Evolutionary conservation across 2,797 vertebrate genomes (phyloP).

Genomic region (Rhadinocentrus ornatus): DNA sequence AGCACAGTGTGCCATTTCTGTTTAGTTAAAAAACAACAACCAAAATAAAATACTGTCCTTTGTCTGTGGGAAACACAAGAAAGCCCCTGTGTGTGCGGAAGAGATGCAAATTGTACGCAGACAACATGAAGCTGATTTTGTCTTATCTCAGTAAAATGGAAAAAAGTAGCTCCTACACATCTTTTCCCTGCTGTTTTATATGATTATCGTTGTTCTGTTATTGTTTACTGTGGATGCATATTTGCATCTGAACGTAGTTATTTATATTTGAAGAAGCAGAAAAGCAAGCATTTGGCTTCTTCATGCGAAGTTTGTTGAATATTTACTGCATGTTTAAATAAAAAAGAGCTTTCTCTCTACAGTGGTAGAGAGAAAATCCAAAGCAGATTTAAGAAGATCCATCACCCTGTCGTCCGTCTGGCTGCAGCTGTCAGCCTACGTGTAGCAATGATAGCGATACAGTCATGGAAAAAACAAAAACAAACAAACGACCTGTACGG

Average conservation of each 20-base stretch:
- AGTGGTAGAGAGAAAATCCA: too few relatives aligned
- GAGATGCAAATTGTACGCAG: constrained; percentile 4
- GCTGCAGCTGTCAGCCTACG: constrained; percentile 1
- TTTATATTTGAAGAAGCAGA: constrained; percentile 3
- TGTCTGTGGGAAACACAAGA: not conserved
- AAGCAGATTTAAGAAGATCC: constrained; percentile 15
- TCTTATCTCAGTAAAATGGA: not conserved
- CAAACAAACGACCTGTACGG: too few relatives aligned
- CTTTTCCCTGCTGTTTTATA: not conserved
- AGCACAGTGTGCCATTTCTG: not conserved
- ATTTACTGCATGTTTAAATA: not conserved
- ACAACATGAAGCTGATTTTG: not conserved
- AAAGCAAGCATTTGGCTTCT: not conserved
- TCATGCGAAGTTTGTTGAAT: not conserved
- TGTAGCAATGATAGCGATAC: not conserved
- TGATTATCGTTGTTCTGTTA: not conserved
- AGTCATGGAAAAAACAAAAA: not conserved
- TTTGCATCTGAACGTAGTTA: not conserved
- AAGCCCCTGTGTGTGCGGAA: not conserved
- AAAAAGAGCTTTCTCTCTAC: not conserved
- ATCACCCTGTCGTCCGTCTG: constrained; percentile 3
- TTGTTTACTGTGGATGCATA: not conserved
- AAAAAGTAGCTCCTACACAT: not conserved
- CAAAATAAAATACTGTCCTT: not conserved
- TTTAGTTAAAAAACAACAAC: constrained; percentile 4